Percentiles rank a stretch among this genome's conserved stretches.
Conservation (phyloP, 2,888 invertebrate genomes). For the Drosophila colorata region DNA sequence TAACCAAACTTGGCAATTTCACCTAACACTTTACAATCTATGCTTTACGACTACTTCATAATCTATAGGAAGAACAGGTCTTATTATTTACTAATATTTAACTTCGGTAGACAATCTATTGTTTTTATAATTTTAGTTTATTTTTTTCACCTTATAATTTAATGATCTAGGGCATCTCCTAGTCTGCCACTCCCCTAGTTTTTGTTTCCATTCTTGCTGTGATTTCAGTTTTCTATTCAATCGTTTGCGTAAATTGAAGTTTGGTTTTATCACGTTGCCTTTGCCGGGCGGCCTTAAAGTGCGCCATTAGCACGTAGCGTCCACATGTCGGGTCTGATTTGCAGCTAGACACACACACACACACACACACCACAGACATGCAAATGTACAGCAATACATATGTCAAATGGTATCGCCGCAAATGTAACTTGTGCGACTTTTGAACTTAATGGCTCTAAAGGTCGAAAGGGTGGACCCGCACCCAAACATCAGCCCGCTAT, state of each 20-base stretch:
- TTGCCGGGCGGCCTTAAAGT: constrained; percentile 21
- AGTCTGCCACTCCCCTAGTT: background rate
- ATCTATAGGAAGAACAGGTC: too few relatives aligned
- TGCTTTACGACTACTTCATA: too few relatives aligned
- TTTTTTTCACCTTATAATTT: background rate
- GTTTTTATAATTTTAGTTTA: too few relatives aligned
- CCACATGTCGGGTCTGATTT: constrained; percentile 51
- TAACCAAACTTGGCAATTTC: too few relatives aligned
- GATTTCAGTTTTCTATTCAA: constrained; percentile 30
- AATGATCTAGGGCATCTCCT: background rate
- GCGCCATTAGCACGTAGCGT: constrained; percentile 67
- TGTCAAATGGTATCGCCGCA: constrained; percentile 58
- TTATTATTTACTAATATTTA: too few relatives aligned
- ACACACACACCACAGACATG: constrained; percentile 16
- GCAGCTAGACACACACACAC: constrained; percentile 19
- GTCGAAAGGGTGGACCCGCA: constrained; percentile 50
- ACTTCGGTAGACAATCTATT: too few relatives aligned
- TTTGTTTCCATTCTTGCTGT: constrained; percentile 16
- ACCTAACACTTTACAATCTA: too few relatives aligned
- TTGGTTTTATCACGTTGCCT: constrained; percentile 44
- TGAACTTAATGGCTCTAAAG: constrained; percentile 67
- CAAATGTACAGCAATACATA: constrained; percentile 60
- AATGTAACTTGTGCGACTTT: constrained; percentile 63
- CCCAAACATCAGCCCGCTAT: background rate
- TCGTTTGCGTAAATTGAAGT: constrained; percentile 20